Conservation (phyloP, 2,113 vertebrate genomes). For the Forbesichthys papilliferus region DNA sequence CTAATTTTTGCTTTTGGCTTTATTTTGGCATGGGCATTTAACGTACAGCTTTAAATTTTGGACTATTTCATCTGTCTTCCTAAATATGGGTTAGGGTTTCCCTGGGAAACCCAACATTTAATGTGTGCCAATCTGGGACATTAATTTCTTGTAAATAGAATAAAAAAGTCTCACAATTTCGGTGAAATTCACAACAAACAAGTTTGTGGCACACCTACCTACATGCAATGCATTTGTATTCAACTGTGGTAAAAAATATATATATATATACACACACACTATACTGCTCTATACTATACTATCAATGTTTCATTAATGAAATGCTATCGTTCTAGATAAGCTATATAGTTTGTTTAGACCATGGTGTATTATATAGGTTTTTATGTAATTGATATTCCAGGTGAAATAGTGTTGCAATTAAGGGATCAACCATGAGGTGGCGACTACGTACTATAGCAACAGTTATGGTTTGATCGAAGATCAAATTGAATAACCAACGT, state of each 20-base stretch:
- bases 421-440: slow-evolving; percentile 57
- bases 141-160: slow-evolving; percentile 82
- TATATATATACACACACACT: neutral
- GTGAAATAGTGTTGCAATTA: slow-evolving; percentile 23
- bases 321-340: too few species aligned
- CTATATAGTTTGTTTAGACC: too few species aligned
- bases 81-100: slow-evolving; percentile 45
- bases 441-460: neutral
- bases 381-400: neutral
- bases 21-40: slow-evolving; percentile 84
- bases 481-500: neutral
- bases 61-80: slow-evolving; percentile 81
- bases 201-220: too few species aligned
- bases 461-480: neutral
- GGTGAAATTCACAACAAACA: neutral
- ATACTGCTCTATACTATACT: too few species aligned
- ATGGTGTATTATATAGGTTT: too few species aligned
- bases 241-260: neutral
- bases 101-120: slow-evolving; percentile 71
- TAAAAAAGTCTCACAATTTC: slow-evolving; percentile 25
- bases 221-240: neutral
- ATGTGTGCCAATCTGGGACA: slow-evolving; percentile 76
- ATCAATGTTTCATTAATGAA: too few species aligned
- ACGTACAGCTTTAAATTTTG: slow-evolving; percentile 80
- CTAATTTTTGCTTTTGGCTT: slow-evolving; percentile 71